Base-by-base conservation (phyloP, 2,888 invertebrate genomes). In the Omphaloscelis lunosa region DNA sequence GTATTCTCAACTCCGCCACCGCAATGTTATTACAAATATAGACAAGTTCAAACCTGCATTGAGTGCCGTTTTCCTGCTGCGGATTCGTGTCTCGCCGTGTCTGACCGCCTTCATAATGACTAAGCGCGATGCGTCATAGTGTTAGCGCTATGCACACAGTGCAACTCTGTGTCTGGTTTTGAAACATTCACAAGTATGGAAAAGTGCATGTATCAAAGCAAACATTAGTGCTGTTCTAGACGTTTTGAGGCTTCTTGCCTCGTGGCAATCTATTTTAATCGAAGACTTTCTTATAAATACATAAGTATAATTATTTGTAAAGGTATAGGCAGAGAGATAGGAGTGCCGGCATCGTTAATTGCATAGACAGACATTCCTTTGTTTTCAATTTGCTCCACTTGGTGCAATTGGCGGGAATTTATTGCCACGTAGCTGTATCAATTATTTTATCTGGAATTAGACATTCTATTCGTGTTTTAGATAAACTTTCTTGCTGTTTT, bases 41-140 rank as follows among this genome's bases (percentile, higher is more conserved):
- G 83, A 90, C 92, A 89, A 79, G 91, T 91, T 85, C 68, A 83
- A 84, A 91, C 91, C 75, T 91, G 91, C 83, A 82, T 74, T 73
- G 69, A 77, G 59, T 68, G 61, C 56, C 61, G 87, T 87, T 86
- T 89, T 90, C 84, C 89, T 74, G 29, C 75, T 29, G 59, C 71
- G 56, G 12, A 67, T n/a, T 73, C 61, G 71, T 71, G 80, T 77
- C 51, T 69, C 75, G 39, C 29, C 27, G 78, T 76, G 82, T 75
- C 68, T n/a, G 53, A 62, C 11, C 68, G 51, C 59, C 65, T 69
- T 71, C 51, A 51, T 48, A 74, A 77, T 81, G 72, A 80, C 61
- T 80, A 76, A 82, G 53, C 69, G 41, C 48, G 59, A 53, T 72
- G 76, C 72, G 83, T 83, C 81, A 84, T 27, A 62, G 69, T 73